Base-by-base conservation (phyloP, 2,888 invertebrate species). In the Xylota segnis region DNA sequence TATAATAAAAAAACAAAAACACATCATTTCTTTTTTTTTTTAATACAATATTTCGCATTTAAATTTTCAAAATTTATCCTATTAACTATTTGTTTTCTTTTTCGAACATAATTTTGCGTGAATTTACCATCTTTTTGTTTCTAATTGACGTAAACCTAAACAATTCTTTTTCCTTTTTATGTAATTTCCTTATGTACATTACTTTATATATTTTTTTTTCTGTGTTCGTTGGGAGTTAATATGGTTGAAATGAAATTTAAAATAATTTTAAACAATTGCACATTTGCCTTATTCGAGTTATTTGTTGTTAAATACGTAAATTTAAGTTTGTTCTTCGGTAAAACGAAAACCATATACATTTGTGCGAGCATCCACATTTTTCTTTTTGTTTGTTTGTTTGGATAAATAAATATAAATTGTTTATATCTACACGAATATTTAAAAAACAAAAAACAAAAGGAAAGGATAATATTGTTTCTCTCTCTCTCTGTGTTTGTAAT, bases 91-190 rank as follows among this genome's bases (percentile, higher is more conserved):
- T 47, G 34, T 27, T 52, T 37, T 6, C 5, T 14, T 68, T 4
- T 16, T 68, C 12, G 43, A 12, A 56, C 71, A 56, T 50, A 59
- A 66, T 12, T n/a, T n/a, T n/a, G 59, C 47, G n/a, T 72, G 18
- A 74, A 74, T 63, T 63, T 83, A 29, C 61, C 83, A 68, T 81
- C 12, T 54, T 65, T n/a, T 74, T 75, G 68, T 70, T 86, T 86
- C 76, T 86, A 86, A 86, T 86, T 86, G 86, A 86, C 86, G 66
- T 82, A 63, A 86, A 77, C 86, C 68, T 86, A 82, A 86, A 76
- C 72, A 56, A 43, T 70, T 70, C 27, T 12, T 50, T 40, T 43
- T 32, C 23, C 12, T 4, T 45, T n/a, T 75, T 58, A 65, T 61
- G 45, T 65, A 81, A 71, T 71, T 76, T 79, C 65, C 68, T 79